phyloP scores from a whole-genome alignment of 2,797 vertebrate species.

The Helarctos malayanus region DNA sequence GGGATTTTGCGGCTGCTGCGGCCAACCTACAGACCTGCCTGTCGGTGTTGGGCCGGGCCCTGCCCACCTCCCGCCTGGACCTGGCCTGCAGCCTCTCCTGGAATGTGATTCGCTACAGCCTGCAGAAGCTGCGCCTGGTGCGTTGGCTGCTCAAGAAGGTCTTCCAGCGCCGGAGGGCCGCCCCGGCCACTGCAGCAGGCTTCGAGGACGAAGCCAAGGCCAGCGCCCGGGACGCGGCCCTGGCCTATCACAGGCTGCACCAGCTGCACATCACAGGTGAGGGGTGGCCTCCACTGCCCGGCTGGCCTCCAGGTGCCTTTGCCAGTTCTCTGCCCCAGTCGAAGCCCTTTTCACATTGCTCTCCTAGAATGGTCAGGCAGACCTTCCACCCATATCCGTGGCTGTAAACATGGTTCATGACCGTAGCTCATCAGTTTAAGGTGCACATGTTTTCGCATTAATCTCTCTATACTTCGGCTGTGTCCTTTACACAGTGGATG shows the following conservation, averaged over 20 bases:
- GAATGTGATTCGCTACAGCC: slow-evolving; percentile 97
- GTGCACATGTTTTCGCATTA: not conserved
- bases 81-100: slow-evolving; percentile 96
- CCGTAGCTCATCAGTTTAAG: not conserved
- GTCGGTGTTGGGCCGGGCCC: slow-evolving; percentile 93
- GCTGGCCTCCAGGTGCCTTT: not conserved
- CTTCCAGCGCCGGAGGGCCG: slow-evolving; percentile 88
- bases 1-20: slow-evolving; percentile 94
- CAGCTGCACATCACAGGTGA: slow-evolving; percentile 98
- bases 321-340: not conserved
- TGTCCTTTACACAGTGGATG: not conserved
- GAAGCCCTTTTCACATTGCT: not conserved
- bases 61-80: slow-evolving; percentile 95
- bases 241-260: slow-evolving; percentile 96
- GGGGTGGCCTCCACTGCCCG: fast-evolving
- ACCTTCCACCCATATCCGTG: not conserved
- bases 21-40: slow-evolving; percentile 96
- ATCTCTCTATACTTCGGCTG: not conserved
- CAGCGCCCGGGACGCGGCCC: slow-evolving; percentile 95
- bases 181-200: slow-evolving; percentile 87
- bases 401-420: not conserved
- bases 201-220: slow-evolving; percentile 96
- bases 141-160: slow-evolving; percentile 97
- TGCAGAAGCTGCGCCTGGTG: slow-evolving; percentile 95
- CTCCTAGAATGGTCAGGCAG: not conserved